These are phyloP conservation scores for Hermetia illucens DNA, from an alignment of 1,140 invertebrate species.

Conservation along the genomic window DNA sequence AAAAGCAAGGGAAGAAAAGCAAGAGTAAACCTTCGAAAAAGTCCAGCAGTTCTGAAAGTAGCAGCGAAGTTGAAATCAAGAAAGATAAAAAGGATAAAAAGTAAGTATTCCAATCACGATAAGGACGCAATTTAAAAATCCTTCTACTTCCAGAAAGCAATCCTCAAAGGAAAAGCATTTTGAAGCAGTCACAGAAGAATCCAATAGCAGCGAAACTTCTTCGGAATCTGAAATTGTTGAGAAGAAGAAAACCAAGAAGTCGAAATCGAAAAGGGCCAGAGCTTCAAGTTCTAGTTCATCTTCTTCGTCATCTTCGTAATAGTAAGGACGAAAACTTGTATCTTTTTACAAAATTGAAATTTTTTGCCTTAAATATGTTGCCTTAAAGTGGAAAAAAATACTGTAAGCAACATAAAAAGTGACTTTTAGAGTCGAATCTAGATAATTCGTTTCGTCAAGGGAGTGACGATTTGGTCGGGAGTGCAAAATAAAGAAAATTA, in stretches of 20 bases:
- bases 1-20: slow-evolving; percentile 12
- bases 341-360: no score
- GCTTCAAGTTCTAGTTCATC: background rate
- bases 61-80: background rate
- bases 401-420: no score
- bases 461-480: no score
- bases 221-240: background rate
- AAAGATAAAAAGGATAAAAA: background rate
- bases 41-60: background rate
- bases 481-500: no score
- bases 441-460: no score
- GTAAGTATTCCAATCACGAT: background rate
- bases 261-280: background rate
- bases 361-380: no score
- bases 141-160: background rate
- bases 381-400: no score
- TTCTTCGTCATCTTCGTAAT: background rate
- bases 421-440: no score
- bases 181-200: slow-evolving; percentile 1
- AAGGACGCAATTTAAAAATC: background rate
- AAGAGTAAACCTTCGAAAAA: slow-evolving; percentile 5
- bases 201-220: background rate
- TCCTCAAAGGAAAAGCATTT: background rate
- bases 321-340: no score
- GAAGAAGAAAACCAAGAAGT: background rate